Evolutionary conservation across 2,113 vertebrate genomes (phyloP), one percentile per base, ranked within the genome.

Genomic region (Naja naja): DNA sequence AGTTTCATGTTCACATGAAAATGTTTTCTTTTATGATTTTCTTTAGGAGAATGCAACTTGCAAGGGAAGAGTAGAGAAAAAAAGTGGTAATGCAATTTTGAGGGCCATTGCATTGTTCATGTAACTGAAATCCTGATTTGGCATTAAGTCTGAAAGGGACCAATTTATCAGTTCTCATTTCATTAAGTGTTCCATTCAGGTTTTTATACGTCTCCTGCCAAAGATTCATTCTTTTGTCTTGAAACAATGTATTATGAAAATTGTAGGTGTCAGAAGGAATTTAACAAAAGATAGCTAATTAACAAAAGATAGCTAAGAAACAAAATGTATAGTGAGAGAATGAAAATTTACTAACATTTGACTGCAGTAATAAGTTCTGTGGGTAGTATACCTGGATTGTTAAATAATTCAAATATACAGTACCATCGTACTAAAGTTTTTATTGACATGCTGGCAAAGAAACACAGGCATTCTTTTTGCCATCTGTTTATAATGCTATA

Each of bases 401-500:
- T 97, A 97, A 97, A 97, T 97, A 97, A 96, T 94, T 96, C 90
- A 95, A 97, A 93, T 96, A 74, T 95, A 92, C 92, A 95, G 53
- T 97, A 94, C 89, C 95, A 89, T 96, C 93, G 94, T 95, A 96
- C 93, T 97, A 96, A 96, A 96, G 94, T 96, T 97, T 89, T 96
- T 97, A 96, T 98, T 98, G 98, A 98, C 98, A 96, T 90, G 96
- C 95, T 98, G 98, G 98, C 98, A 97, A 95, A 96, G 97, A 96
- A 97, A 97, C 97, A 97, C 98, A 98, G 96, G 97, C 93, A 92
- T 97, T 97, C 97, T 98, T 97, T 98, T 97, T 98, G 97, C 98
- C 98, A 98, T 98, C 98, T 98, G 98, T 97, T 98, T 98, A 98
- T 98, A 97, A 97, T 97, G 97, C 98, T 98, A 98, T 98, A 98